Evolutionary conservation across 2,797 vertebrate species (phyloP).

Genomic region (Vespertilio murinus): DNA sequence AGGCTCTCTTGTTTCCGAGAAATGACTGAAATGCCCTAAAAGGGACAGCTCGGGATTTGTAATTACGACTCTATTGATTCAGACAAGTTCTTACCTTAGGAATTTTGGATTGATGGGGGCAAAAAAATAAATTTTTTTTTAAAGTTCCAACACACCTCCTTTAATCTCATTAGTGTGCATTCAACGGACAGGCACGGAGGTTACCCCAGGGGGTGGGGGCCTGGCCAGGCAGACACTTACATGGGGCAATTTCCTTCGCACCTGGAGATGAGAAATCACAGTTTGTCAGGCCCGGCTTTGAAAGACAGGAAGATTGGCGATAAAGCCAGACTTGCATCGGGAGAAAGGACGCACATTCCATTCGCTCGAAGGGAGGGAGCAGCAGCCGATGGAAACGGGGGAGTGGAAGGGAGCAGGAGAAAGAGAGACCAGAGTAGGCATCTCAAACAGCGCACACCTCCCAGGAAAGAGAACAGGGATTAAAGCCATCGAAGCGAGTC

Average conservation of each 20-base stretch:
- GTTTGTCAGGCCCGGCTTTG: slow-evolving; percentile 63
- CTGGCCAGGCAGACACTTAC: slow-evolving; percentile 44
- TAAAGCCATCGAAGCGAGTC: background rate
- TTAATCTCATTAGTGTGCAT: slow-evolving; percentile 76
- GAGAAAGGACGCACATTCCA: slow-evolving; percentile 51
- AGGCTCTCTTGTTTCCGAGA: background rate
- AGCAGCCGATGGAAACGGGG: background rate
- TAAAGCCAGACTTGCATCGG: slow-evolving; percentile 43
- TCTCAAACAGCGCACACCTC: background rate
- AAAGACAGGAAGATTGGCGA: slow-evolving; percentile 70
- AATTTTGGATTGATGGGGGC: slow-evolving; percentile 58
- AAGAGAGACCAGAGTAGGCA: background rate
- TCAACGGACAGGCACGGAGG: slow-evolving; percentile 55
- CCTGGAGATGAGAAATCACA: slow-evolving; percentile 77
- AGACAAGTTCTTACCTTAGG: slow-evolving; percentile 49
- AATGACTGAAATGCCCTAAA: slow-evolving; percentile 42
- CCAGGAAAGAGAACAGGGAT: background rate
- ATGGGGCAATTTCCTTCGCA: slow-evolving; percentile 73
- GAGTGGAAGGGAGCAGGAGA: background rate
- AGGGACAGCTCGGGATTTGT: slow-evolving; percentile 56
- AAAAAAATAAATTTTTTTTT: background rate
- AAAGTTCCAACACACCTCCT: slow-evolving; percentile 48
- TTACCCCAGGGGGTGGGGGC: background rate
- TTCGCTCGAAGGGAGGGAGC: background rate
- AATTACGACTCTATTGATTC: slow-evolving; percentile 36